Conservation (phyloP, 2,797 vertebrate genomes). For the Linurgus olivaceus region DNA sequence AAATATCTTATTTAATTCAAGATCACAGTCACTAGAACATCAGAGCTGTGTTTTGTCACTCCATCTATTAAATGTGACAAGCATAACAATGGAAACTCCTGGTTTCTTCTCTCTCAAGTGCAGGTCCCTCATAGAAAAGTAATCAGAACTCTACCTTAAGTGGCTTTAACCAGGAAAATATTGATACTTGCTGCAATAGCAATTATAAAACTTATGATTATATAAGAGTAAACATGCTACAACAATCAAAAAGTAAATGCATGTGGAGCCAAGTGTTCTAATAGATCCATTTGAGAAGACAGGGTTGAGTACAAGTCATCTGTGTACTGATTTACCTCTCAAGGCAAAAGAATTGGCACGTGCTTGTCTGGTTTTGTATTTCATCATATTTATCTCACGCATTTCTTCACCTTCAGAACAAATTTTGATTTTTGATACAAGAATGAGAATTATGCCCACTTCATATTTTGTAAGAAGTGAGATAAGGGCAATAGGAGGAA, state of each 20-base stretch:
- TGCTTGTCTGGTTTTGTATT: not conserved
- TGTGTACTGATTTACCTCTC: not conserved
- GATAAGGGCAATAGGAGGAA: not conserved
- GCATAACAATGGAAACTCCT: not conserved
- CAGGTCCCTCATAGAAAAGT: not conserved
- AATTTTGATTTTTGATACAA: not conserved
- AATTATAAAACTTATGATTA: not conserved
- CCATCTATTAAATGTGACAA: not conserved
- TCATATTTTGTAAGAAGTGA: not conserved
- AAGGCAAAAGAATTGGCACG: not conserved
- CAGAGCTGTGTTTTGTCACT: not conserved
- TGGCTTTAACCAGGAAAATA: not conserved
- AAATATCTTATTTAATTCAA: not conserved
- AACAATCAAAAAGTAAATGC: not conserved
- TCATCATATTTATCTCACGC: not conserved
- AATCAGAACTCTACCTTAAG: not conserved
- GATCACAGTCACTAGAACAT: not conserved
- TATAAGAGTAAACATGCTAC: not conserved
- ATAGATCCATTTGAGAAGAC: not conserved
- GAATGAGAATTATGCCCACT: not conserved
- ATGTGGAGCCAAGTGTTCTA: not conserved
- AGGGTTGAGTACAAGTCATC: not conserved
- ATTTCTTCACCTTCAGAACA: not conserved
- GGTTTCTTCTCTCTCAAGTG: not conserved
- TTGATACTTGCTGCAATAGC: not conserved